Evolutionary conservation across 2,888 invertebrate species (phyloP).

Genomic region (Suillia variegata): DNA sequence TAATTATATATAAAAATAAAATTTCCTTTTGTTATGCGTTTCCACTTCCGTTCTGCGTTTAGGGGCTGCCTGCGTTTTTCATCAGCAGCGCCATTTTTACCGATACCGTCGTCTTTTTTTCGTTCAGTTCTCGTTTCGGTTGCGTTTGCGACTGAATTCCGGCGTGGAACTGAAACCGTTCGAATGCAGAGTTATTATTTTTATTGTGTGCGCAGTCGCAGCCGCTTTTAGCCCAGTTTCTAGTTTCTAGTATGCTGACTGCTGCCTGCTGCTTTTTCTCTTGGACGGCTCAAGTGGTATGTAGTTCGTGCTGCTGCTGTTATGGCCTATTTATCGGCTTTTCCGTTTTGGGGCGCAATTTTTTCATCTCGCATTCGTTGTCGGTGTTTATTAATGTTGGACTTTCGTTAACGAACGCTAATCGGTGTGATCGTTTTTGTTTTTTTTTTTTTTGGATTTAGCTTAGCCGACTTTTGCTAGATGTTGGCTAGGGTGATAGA

Average conservation of each 20-base stretch:
- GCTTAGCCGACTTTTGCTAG: too few species aligned
- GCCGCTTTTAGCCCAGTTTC: not conserved
- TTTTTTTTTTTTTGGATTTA: too few species aligned
- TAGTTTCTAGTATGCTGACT: not conserved
- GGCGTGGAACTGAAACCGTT: not conserved
- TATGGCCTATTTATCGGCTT: conserved; percentile 1
- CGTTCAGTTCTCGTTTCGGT: not conserved
- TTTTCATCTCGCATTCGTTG: not conserved
- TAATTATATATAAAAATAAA: not conserved
- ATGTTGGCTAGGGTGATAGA: too few species aligned
- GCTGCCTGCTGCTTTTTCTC: too few species aligned
- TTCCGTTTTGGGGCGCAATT: not conserved
- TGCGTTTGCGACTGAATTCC: not conserved
- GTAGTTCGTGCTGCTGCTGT: too few species aligned
- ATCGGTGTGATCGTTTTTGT: too few species aligned
- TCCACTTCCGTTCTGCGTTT: not conserved
- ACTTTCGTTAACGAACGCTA: too few species aligned
- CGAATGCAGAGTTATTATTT: not conserved
- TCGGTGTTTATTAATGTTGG: too few species aligned
- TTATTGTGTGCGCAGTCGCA: not conserved
- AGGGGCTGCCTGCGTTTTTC: too few species aligned
- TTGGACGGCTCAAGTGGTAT: too few species aligned
- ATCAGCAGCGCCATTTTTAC: too few species aligned
- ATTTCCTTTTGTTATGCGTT: not conserved
- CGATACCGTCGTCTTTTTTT: not conserved